Conservation (phyloP, 2,888 invertebrate genomes). For the Chromoteleia sp. region DNA sequence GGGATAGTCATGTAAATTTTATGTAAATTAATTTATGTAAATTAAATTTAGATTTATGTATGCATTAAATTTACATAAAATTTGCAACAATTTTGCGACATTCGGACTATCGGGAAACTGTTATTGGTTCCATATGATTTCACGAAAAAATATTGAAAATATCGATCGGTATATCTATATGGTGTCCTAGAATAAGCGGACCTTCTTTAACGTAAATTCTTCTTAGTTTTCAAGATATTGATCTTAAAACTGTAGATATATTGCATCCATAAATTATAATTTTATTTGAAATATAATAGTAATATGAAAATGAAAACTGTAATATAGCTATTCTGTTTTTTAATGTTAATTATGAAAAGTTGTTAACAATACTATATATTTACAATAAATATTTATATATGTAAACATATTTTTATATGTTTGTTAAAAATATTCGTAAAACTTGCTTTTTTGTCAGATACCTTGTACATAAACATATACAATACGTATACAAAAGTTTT, state of each 20-base stretch:
- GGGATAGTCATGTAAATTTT: slow-evolving; percentile 17
- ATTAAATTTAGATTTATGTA: slow-evolving; percentile 31
- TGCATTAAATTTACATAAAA: slow-evolving; percentile 13
- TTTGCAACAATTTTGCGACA: slow-evolving; percentile 23
- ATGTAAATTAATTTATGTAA: slow-evolving; percentile 33
- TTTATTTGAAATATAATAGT: slow-evolving; percentile 1
- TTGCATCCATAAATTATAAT: slow-evolving; percentile 13
- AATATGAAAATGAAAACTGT: too few relatives aligned
- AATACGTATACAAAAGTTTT: too few relatives aligned
- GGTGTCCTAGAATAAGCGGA: slow-evolving; percentile 23
- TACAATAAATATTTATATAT: too few relatives aligned
- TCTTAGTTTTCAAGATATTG: slow-evolving; percentile 15
- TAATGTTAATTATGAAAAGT: too few relatives aligned
- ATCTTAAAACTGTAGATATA: slow-evolving; percentile 14
- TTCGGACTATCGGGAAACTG: slow-evolving; percentile 11
- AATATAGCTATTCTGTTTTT: too few relatives aligned
- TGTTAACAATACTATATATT: too few relatives aligned
- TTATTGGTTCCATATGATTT: slow-evolving; percentile 28
- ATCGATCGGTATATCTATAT: slow-evolving; percentile 31
- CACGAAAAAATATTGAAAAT: slow-evolving; percentile 30
- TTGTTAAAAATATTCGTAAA: too few relatives aligned
- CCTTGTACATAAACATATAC: too few relatives aligned
- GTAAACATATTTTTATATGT: too few relatives aligned
- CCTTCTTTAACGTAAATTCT: slow-evolving; percentile 16
- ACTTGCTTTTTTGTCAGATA: too few relatives aligned